A percentile compares a stretch with the other conserved stretches of the same genome.
Conservation (phyloP, 2,113 vertebrate genomes). For the Delphinapterus leucas region DNA sequence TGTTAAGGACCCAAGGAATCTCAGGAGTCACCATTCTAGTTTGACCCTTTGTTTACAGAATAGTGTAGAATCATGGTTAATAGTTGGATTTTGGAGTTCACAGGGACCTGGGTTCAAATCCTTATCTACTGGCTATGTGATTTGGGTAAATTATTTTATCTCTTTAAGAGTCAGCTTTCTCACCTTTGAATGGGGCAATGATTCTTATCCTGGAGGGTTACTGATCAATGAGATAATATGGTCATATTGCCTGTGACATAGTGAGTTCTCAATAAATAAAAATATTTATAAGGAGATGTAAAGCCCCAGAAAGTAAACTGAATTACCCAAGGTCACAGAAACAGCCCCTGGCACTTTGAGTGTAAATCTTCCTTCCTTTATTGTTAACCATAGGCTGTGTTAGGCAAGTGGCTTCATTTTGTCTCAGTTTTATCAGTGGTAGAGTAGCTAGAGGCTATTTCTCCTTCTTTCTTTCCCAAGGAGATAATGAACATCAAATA, state of each 20-base stretch:
- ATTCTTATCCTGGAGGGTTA: neutral
- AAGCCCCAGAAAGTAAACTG: neutral
- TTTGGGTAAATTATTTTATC: neutral
- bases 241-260: neutral
- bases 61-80: neutral
- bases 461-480: neutral
- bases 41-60: neutral
- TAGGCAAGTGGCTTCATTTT: neutral
- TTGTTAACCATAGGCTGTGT: neutral
- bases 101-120: neutral
- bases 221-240: neutral
- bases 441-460: neutral
- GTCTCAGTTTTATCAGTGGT: neutral
- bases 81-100: neutral
- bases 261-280: neutral
- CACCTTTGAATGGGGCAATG: neutral
- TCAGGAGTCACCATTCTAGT: neutral
- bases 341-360: neutral
- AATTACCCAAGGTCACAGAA: neutral
- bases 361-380: neutral
- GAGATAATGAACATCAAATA: neutral
- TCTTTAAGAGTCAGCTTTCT: constrained; percentile 14
- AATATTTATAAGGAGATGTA: neutral
- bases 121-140: neutral
- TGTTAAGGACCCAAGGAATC: neutral